Evolutionary conservation across 2,797 vertebrate species (phyloP).

Genomic region (Acanthurus leucopareius): DNA sequence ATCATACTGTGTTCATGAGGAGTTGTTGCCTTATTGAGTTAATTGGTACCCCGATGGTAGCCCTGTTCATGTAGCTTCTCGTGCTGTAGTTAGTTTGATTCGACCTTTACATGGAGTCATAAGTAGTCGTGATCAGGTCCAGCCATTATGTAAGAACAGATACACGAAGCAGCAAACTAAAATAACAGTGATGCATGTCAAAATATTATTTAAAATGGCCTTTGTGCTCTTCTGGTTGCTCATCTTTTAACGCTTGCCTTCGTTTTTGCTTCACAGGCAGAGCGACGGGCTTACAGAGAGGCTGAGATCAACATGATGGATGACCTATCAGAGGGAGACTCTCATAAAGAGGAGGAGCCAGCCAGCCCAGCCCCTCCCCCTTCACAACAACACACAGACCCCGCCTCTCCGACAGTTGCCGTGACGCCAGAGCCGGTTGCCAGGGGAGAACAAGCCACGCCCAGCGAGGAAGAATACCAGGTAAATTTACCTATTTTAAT

Average conservation of each 20-base stretch:
- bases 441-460: constrained; percentile 78
- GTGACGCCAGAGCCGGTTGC: constrained; percentile 83
- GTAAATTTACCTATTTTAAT: constrained; percentile 24
- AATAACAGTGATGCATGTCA: not conserved
- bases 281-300: constrained; percentile 79
- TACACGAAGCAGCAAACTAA: not conserved
- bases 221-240: not conserved
- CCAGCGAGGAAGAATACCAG: constrained; percentile 83
- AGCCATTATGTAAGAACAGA: not conserved
- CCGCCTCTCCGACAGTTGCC: constrained; percentile 85
- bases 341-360: constrained; percentile 83
- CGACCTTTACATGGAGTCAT: not conserved
- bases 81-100: constrained; percentile 4
- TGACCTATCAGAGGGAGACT: constrained; percentile 79
- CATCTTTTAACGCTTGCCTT: not conserved
- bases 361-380: constrained; percentile 75
- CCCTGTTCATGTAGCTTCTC: not conserved
- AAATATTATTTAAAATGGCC: not conserved
- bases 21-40: not conserved
- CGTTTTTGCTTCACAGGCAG: constrained; percentile 68
- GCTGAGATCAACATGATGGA: constrained; percentile 83
- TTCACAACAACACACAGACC: constrained; percentile 85
- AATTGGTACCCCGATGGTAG: not conserved
- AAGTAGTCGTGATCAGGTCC: not conserved
- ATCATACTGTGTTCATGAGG: not conserved